These are phyloP conservation scores for Agrochola circellaris DNA, from an alignment of 2,888 invertebrate genomes.

Conservation along the genomic window DNA sequence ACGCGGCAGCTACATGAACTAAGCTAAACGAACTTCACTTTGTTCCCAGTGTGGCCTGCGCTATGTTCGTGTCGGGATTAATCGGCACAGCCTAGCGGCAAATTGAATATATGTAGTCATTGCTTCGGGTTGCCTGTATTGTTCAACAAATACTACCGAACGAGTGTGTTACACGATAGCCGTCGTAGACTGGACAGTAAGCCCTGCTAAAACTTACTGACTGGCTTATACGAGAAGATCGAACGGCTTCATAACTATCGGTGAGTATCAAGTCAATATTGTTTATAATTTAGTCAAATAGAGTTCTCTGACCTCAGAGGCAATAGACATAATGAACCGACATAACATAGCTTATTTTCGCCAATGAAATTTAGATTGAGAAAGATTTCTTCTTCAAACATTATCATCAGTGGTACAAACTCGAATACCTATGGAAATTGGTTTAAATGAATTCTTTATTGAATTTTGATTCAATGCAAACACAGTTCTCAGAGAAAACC, in stretches of 20 bases:
- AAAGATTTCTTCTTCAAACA: constrained; percentile 1
- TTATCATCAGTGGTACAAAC: neutral
- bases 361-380: neutral
- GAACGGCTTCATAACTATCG: neutral
- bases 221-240: neutral
- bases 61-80: too few relatives aligned
- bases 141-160: too few relatives aligned
- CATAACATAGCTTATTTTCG: neutral
- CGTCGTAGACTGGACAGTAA: too few relatives aligned
- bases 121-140: too few relatives aligned
- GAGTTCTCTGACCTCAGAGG: neutral
- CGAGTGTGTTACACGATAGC: too few relatives aligned
- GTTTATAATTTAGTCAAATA: neutral
- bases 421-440: constrained; percentile 25
- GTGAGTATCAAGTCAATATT: neutral
- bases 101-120: too few relatives aligned
- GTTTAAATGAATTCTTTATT: constrained; percentile 12
- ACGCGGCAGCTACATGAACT: too few relatives aligned
- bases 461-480: constrained; percentile 42
- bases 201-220: neutral
- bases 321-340: neutral
- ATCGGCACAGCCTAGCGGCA: too few relatives aligned
- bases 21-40: too few relatives aligned
- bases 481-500: constrained; percentile 33
- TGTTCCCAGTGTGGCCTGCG: too few relatives aligned